phyloP scores from a whole-genome alignment of 92 coral and sea anemone species.

The Montipora capitata region DNA sequence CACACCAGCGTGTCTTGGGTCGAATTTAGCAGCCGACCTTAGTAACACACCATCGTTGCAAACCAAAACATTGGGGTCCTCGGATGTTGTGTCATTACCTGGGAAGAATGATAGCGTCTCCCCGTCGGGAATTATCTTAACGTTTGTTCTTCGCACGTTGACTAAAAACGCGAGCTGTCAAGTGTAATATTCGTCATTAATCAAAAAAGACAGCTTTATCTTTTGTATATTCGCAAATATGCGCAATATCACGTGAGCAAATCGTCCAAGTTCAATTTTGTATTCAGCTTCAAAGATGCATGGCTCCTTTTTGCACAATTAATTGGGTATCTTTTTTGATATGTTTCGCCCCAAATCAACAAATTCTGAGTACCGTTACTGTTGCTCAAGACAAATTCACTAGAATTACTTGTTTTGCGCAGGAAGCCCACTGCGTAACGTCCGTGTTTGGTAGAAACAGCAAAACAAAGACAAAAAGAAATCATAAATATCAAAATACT shows the following conservation, averaged over 20 bases:
- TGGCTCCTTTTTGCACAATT: neutral
- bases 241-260: neutral
- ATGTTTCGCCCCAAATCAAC: neutral
- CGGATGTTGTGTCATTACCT: neutral
- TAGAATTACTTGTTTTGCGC: neutral
- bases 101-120: neutral
- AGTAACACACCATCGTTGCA: no score
- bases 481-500: conserved; percentile 7
- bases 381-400: no score
- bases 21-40: neutral
- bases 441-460: neutral
- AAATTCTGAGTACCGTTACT: neutral
- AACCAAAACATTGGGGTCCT: no score
- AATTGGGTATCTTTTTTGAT: neutral
- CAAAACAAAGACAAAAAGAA: neutral
- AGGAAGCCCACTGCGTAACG: neutral
- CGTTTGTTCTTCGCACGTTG: neutral
- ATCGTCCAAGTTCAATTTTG: neutral
- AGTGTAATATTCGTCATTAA: neutral
- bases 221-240: neutral
- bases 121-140: neutral
- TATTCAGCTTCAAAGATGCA: neutral
- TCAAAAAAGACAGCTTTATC: conserved; percentile 2
- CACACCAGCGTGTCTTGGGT: no score
- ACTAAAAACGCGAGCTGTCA: conserved; percentile 4